Percentiles rank a stretch among this genome's conserved stretches.
Evolutionary conservation across 1,140 invertebrate species (phyloP).

Genomic region (Lineus longissimus): DNA sequence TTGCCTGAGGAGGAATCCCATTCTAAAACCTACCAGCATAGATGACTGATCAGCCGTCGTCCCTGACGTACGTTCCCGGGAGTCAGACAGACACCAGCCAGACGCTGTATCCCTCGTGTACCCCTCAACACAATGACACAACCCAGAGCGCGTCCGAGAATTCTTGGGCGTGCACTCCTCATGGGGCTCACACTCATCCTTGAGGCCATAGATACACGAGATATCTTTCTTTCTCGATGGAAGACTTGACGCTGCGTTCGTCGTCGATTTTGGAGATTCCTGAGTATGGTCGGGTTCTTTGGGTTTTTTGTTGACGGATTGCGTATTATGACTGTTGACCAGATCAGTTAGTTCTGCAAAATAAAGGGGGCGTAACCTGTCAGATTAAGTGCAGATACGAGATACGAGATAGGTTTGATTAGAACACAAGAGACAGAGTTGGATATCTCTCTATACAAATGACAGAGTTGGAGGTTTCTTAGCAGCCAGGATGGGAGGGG

Average conservation of each 20-base stretch:
- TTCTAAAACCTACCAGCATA: no score
- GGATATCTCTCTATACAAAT: no score
- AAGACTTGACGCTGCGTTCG: neutral
- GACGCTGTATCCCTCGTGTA: slow-evolving; percentile 57
- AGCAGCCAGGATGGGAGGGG: no score
- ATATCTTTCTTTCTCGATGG: neutral
- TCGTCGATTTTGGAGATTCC: neutral
- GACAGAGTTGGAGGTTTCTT: no score
- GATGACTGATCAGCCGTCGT: no score
- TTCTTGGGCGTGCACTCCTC: slow-evolving; percentile 44
- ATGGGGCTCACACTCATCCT: slow-evolving; percentile 33
- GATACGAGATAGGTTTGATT: no score
- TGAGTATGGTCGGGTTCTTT: neutral
- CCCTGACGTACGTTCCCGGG: neutral
- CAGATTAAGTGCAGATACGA: neutral
- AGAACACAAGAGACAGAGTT: no score
- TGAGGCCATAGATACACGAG: slow-evolving; percentile 41
- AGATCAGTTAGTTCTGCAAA: neutral
- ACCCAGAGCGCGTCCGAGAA: slow-evolving; percentile 56
- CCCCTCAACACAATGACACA: slow-evolving; percentile 66
- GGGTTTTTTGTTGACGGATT: neutral
- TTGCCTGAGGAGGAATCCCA: no score
- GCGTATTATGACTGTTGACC: neutral
- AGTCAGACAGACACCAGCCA: slow-evolving; percentile 32
- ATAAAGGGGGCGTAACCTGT: neutral